Evolutionary conservation across 2,113 vertebrate species (phyloP), one percentile per base, ranked within the genome.

Genomic region (Otis tarda): DNA sequence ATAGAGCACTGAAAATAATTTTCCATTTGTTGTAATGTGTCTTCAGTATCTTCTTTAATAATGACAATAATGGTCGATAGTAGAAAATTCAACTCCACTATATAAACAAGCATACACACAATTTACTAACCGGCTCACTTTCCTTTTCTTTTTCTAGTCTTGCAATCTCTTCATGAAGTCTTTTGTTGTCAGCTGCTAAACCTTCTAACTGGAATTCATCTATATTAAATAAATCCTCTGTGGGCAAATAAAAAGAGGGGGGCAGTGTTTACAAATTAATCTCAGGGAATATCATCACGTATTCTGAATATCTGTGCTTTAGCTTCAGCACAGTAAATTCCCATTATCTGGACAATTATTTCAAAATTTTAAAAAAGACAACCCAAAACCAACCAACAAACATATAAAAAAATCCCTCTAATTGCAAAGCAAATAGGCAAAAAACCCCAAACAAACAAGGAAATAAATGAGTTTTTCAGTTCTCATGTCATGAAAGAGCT

Each of bases 151-250:
- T 99, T 95, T 99, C 99, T 92, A 99, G 92, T 80, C 95, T 98
- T 85, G 98, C 97, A 73, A 99, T 97, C 92, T 99, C 98, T 59
- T 98, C 98, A 33, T 96, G 98, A 80, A 99, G 82, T 12, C 98
- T 97, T 94, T 92, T 98, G 96, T 98, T 97, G 84, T 99, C 99
- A 85, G 98, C 98, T 90, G 97, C 98, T 96, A 99, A 97, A 4
- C 97, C 94, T 59, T 98, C 98, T 96, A 99, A 95, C 65, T 98
- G 95, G 78, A 93, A 96, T 94, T 98, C 98, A 79, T 99, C 99
- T 45, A 99, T 97, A n/a, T 99, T 98, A 97, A 99, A 99, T 47
- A 99, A 95, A 73, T 98, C 98, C 98, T 98, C 99, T 99, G 94
- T 23, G 7, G 5, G 15, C 25, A 31, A 33, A 12, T 4, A 14